Evolutionary conservation across 1,140 invertebrate genomes (phyloP), one percentile per base, ranked within the genome.

Genomic region (Scaptodrosophila lebanonensis): DNA sequence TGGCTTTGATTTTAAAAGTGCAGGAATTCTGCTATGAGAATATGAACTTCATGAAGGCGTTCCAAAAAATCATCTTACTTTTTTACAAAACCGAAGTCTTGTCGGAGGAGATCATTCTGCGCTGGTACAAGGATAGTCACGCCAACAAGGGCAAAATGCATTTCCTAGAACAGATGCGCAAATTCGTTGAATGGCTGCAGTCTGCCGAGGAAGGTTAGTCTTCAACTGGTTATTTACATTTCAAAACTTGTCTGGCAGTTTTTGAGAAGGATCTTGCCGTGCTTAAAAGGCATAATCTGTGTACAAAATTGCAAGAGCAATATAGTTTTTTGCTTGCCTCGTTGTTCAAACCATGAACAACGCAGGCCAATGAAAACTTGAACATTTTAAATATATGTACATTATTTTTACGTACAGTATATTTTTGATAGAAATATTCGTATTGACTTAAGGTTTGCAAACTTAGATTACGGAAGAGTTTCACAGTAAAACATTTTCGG

Each of bases 1-100:
- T 97, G 71, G 92, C 93, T 36, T 90, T 98, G 39, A 90, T 98
- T 72, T 89, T 96, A 40, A 96, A 95, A 87, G 93, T 98, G 68
- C 97, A 98, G 88, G 97, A 98, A 85, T 99, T 95, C 88, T 99
- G 97, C 88, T 98, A 98, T 88, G 96, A 97, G 84, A 98, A 99
- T 89, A 98, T 98, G 95, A 97, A 95, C 88, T 98, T 99, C 88
- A 97, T 98, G 94, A 97, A 97, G 88, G 95, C 95, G 86, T 99
- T 98, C 91, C 95, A 97, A 84, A 98, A 98, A 89, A 97, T 99
- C 79, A 93, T 98, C 77, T 91, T 98, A 87, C 92, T 98, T 70
- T 93, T 98, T 88, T 99, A 99, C 89, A 97, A 97, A 91, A 91
- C 92, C 70, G 95, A 97, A 88, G 94, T 98, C 18, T 89, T 98